Evolutionary conservation across 2,797 vertebrate species (phyloP).

Genomic region (Melopsittacus undulatus): DNA sequence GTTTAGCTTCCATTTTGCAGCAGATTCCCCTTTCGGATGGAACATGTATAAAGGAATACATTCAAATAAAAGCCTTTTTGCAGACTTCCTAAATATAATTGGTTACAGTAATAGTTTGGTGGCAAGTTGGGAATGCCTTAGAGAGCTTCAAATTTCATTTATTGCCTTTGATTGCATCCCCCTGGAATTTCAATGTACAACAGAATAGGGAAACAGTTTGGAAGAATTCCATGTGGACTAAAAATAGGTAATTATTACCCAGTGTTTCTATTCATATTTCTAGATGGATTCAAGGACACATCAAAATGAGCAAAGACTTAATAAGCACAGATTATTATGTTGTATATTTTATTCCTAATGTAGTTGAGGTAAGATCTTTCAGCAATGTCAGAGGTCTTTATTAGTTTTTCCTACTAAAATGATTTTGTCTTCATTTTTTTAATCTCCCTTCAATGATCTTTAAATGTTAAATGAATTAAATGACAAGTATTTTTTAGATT

Average conservation of each 20-base stretch:
- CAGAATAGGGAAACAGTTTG: background rate
- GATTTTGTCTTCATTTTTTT: background rate
- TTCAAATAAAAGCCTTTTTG: background rate
- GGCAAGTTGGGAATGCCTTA: conserved; percentile 3
- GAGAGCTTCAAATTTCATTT: conserved; percentile 23
- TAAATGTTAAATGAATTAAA: background rate
- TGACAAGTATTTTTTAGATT: background rate
- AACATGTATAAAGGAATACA: background rate
- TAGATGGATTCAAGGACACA: background rate
- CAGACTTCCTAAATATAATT: background rate
- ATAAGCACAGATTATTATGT: background rate
- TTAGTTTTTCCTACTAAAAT: background rate
- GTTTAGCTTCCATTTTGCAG: background rate
- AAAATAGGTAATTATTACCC: background rate
- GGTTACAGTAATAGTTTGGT: background rate
- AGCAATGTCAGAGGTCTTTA: background rate
- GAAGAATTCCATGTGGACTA: background rate
- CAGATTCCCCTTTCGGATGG: background rate
- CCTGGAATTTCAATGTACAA: background rate
- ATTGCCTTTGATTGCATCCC: conserved; percentile 7
- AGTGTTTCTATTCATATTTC: background rate
- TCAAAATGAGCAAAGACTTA: background rate
- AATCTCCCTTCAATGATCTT: background rate
- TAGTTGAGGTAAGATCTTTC: background rate
- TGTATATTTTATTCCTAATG: background rate